Base-by-base conservation (phyloP, 2,797 vertebrate genomes). In the Cheirogaleus major region DNA sequence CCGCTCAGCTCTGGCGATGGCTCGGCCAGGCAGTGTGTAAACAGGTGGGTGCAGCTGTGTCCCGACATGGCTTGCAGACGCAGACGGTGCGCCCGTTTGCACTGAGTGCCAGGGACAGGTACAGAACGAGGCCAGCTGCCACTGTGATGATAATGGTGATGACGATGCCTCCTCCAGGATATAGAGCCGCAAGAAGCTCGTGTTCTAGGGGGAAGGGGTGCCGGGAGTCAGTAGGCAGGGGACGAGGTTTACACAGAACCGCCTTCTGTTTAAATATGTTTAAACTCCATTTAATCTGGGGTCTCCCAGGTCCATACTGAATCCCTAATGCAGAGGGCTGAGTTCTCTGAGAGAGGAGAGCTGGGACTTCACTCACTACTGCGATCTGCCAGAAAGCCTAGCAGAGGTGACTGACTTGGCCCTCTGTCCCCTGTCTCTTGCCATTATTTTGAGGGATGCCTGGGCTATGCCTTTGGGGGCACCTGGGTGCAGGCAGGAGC, bases 131-230 rank as follows among this genome's bases (percentile, higher is more conserved):
- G 35, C 15, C 41, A 41, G 75, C 80, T 41, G 67, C 45, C 27
- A 1, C 25, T 15, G 6, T 0, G 12, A 22, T 11, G 9, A 22
- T 1, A 14, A 2, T 6, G 7, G 25, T 7, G 38, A 1, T 12
- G 35, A n/a, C 5, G 30, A 4, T 3, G 15, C 41, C 18, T 59
- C n/a, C 6, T 41, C 12, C 1, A 4, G 73, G 65, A 45, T 7
- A 8, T 10, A 15, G 52, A 30, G 23, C 63, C 43, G 9, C 22
- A 11, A 25, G 38, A 32, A 50, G 32, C 30, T 52, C 1, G 0
- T 0, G 2, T 32, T 30, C 25, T 23, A 0, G 13, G 52, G 48
- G 23, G 23, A 14, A 30, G 12, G 78, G 22, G 45, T 0, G 0
- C 84, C 14, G 30, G 55, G 73, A 7, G 41, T 55, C 5, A 41